phyloP scores from a whole-genome alignment of 2,113 vertebrate species.

The Perca flavescens region DNA sequence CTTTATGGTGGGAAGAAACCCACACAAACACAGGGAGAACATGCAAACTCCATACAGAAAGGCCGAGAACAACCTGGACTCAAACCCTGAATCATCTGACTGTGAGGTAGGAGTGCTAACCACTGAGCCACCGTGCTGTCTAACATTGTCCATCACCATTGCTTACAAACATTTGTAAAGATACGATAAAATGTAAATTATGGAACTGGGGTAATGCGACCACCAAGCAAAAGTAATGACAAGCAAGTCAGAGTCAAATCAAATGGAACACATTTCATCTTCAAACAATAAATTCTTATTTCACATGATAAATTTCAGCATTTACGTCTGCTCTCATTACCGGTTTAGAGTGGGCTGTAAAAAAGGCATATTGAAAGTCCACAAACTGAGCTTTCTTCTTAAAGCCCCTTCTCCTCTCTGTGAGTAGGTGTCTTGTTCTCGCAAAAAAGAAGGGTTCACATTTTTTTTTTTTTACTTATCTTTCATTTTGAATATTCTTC shows the following conservation, averaged over 20 bases:
- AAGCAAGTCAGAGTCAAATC: background rate
- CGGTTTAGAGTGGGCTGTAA: background rate
- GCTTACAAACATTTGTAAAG: too few species aligned
- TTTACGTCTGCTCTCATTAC: background rate
- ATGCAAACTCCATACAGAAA: background rate
- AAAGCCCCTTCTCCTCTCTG: background rate
- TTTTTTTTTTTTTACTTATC: too few species aligned
- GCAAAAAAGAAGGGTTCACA: background rate
- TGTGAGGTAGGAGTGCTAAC: too few species aligned
- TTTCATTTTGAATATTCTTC: too few species aligned
- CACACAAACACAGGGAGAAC: too few species aligned
- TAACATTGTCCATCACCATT: too few species aligned
- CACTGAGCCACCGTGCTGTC: too few species aligned
- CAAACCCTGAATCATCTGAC: too few species aligned
- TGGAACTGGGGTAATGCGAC: background rate
- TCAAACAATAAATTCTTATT: background rate
- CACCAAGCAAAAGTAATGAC: background rate
- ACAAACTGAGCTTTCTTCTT: background rate
- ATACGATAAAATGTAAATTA: background rate
- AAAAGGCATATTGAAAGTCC: background rate
- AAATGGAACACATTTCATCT: background rate
- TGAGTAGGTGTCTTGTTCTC: background rate
- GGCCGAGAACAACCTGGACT: too few species aligned
- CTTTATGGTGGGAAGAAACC: too few species aligned
- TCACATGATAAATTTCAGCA: background rate